A percentile compares a stretch with the other conserved stretches of the same genome.
Conservation (phyloP, 2,113 vertebrate species). For the Cromileptes altivelis region DNA sequence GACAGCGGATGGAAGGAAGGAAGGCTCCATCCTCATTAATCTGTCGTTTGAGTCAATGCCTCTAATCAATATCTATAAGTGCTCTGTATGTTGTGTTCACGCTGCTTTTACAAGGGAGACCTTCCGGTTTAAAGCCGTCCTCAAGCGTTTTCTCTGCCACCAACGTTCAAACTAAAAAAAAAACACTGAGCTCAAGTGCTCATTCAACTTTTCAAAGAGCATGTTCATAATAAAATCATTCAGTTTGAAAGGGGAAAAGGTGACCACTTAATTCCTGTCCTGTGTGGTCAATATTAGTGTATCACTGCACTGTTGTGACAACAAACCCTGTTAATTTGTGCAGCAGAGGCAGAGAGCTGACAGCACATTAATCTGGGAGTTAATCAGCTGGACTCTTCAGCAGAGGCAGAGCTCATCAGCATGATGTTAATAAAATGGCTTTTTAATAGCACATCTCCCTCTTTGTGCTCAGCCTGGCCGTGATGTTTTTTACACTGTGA, state of each 20-base stretch:
- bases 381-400: conserved; percentile 54
- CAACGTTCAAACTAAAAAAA: not conserved
- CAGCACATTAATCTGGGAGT: conserved; percentile 54
- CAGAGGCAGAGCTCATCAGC: conserved; percentile 38
- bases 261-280: not conserved
- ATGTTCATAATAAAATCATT: conserved; percentile 11
- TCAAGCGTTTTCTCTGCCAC: conserved; percentile 32
- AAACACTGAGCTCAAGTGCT: not conserved
- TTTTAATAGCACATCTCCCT: conserved; percentile 41
- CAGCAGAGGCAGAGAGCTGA: conserved; percentile 24
- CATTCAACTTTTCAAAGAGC: not conserved
- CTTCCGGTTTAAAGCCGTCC: conserved; percentile 1
- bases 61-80: conserved; percentile 56
- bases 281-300: conserved; percentile 14
- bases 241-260: conserved; percentile 10
- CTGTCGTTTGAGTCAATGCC: conserved; percentile 25
- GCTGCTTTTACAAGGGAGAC: conserved; percentile 35
- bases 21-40: conserved; percentile 25
- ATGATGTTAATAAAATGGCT: conserved; percentile 56
- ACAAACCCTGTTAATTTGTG: conserved; percentile 50
- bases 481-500: not conserved
- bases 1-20: conserved; percentile 32
- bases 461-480: conserved; percentile 4
- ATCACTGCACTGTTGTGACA: conserved; percentile 34
- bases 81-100: not conserved